Evolutionary conservation across 2,113 vertebrate species (phyloP).

Genomic region (Leptobrachium ailaonicum): DNA sequence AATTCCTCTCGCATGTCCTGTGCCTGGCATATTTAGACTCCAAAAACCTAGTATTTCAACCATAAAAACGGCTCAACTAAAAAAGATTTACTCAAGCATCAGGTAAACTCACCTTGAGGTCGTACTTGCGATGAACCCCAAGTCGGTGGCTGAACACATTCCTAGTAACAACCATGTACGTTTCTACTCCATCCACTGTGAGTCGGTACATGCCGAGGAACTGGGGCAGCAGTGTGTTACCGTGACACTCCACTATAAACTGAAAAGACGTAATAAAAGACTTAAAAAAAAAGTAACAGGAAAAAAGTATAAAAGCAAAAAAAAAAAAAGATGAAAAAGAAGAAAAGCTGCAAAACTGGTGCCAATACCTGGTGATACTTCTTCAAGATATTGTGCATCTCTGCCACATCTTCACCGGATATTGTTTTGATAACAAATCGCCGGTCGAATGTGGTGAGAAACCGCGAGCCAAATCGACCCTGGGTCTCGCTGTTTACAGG

Average conservation of each 20-base stretch:
- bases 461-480: conserved; percentile 88
- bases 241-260: conserved; percentile 97
- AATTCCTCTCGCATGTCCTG: too few species aligned
- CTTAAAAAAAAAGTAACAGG: neutral
- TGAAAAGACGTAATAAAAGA: conserved; percentile 52
- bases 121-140: conserved; percentile 92
- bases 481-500: conserved; percentile 93
- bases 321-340: neutral
- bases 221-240: conserved; percentile 93
- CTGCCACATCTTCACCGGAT: conserved; percentile 93
- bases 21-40: too few species aligned
- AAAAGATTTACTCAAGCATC: too few species aligned
- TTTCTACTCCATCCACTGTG: conserved; percentile 93
- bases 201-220: conserved; percentile 97
- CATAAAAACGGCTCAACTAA: too few species aligned
- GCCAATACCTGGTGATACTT: conserved; percentile 92
- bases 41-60: too few species aligned
- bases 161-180: conserved; percentile 95
- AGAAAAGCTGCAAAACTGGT: neutral
- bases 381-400: conserved; percentile 98
- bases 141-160: conserved; percentile 95
- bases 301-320: neutral
- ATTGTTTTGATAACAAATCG: conserved; percentile 95
- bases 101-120: conserved; percentile 81
- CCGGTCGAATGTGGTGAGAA: conserved; percentile 92